A percentile compares a stretch with the other conserved stretches of the same genome.
These are phyloP conservation scores for Cistogaster globosa DNA, from an alignment of 2,888 invertebrate genomes.

Conservation along the genomic window DNA sequence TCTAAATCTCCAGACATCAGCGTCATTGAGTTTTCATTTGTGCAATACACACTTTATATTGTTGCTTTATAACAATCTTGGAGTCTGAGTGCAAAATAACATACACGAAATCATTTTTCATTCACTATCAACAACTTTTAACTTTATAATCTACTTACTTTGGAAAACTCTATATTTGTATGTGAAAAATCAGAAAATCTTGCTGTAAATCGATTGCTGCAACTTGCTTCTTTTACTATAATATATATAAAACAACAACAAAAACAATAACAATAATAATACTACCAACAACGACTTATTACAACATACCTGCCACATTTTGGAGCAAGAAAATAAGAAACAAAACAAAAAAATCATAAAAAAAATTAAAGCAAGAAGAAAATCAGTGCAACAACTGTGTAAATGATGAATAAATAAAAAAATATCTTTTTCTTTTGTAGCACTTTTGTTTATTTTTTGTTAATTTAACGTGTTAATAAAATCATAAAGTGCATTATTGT, in stretches of 20 bases:
- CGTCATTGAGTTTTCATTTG: constrained; percentile 49
- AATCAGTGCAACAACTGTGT: constrained; percentile 58
- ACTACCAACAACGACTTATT: constrained; percentile 46
- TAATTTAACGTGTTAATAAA: constrained; percentile 58
- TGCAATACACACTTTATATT: constrained; percentile 47
- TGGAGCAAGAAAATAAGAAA: constrained; percentile 39
- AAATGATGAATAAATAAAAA: constrained; percentile 30
- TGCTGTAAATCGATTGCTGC: constrained; percentile 63
- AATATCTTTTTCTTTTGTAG: constrained; percentile 24
- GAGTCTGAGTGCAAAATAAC: constrained; percentile 42
- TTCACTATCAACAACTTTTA: constrained; percentile 58
- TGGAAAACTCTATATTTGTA: constrained; percentile 39
- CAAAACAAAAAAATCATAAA: constrained; percentile 28
- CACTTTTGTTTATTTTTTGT: constrained; percentile 30
- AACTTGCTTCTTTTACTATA: constrained; percentile 40
- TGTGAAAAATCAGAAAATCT: constrained; percentile 63
- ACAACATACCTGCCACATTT: constrained; percentile 63
- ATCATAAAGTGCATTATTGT: constrained; percentile 65
- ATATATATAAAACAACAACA: constrained; percentile 5
- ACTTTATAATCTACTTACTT: constrained; percentile 40
- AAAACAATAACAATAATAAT: neutral
- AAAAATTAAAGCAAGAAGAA: constrained; percentile 52
- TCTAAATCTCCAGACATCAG: constrained; percentile 50
- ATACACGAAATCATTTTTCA: constrained; percentile 30
- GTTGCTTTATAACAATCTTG: neutral